Evolutionary conservation across 2,797 vertebrate species (phyloP).

Genomic region (Aphelocoma californica): DNA sequence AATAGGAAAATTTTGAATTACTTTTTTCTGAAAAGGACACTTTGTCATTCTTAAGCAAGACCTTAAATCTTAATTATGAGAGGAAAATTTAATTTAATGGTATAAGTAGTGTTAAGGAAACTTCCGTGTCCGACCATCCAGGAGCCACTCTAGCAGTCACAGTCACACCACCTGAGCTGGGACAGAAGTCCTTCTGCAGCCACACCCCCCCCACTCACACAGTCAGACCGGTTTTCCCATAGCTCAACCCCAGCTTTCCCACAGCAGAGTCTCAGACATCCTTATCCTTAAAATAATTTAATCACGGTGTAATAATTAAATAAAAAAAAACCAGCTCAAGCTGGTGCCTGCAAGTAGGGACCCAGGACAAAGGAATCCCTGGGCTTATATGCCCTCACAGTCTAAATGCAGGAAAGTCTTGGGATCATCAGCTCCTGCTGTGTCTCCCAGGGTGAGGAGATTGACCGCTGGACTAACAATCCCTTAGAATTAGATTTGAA

Average conservation of each 20-base stretch:
- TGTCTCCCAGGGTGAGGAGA: not conserved
- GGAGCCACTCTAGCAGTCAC: not conserved
- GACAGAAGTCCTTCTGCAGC: too few species aligned
- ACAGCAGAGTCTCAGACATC: too few species aligned
- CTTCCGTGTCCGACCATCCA: not conserved
- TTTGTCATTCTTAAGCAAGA: not conserved
- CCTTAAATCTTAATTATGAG: not conserved
- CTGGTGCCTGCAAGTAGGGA: not conserved
- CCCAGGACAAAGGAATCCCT: not conserved
- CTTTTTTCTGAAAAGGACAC: not conserved
- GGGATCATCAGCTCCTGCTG: fast-evolving
- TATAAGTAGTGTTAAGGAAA: not conserved
- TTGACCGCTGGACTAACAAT: too few species aligned
- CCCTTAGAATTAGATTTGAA: too few species aligned
- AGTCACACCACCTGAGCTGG: not conserved
- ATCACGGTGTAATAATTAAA: not conserved
- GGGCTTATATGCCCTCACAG: not conserved
- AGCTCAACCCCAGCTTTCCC: not conserved
- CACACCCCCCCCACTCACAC: too few species aligned
- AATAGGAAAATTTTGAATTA: not conserved
- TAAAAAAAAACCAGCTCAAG: not conserved
- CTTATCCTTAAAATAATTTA: not conserved
- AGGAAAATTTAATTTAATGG: not conserved
- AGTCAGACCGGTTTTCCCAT: not conserved
- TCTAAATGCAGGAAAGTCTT: not conserved